phyloP scores from a whole-genome alignment of 2,113 vertebrate genomes.

The Egretta garzetta region DNA sequence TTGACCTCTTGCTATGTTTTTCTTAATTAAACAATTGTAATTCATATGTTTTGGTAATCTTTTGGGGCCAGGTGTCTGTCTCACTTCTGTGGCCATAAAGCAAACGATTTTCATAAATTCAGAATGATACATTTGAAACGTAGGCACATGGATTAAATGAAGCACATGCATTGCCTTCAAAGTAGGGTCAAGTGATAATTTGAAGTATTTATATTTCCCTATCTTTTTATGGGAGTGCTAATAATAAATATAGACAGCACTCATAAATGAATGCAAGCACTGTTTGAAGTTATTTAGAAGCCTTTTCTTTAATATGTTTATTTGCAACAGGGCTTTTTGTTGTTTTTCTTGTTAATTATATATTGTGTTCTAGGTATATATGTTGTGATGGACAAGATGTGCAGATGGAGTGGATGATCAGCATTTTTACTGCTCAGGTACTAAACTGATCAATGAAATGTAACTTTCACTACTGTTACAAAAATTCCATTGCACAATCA shows the following conservation, averaged over 20 bases:
- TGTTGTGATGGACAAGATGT: slow-evolving; percentile 86
- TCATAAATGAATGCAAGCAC: neutral
- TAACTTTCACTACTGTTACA: neutral
- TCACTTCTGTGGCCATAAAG: neutral
- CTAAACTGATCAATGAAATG: neutral
- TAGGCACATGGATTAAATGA: neutral
- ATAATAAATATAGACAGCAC: neutral
- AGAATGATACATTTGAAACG: neutral
- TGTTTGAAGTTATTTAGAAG: neutral
- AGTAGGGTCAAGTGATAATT: neutral
- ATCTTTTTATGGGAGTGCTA: neutral
- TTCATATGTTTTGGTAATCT: neutral
- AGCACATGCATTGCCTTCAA: neutral
- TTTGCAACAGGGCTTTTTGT: neutral
- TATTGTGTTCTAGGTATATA: slow-evolving; percentile 81
- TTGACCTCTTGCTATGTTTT: neutral
- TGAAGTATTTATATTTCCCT: neutral
- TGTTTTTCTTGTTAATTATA: neutral
- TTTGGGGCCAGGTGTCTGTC: neutral
- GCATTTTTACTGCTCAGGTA: slow-evolving; percentile 89
- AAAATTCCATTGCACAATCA: neutral
- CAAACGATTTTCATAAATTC: neutral
- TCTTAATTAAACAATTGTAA: neutral
- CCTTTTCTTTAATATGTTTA: neutral
- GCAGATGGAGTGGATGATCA: slow-evolving; percentile 87